Evolutionary conservation across 2,113 vertebrate species (phyloP).

Genomic region (Dicrurus megarhynchus): DNA sequence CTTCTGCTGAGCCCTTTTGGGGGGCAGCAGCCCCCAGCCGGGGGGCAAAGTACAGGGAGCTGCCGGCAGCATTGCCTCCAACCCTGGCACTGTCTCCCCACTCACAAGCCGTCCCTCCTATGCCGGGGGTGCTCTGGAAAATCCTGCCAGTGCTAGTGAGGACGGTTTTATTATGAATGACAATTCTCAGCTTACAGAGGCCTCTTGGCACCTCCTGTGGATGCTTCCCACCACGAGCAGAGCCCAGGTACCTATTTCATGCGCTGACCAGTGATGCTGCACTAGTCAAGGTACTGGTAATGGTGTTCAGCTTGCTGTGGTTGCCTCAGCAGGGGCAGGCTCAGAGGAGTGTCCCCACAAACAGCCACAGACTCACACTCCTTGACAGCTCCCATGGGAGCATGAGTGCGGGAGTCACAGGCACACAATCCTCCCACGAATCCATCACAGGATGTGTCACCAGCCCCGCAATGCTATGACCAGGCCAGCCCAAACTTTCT

Average conservation of each 20-base stretch:
- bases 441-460: not conserved
- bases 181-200: not conserved
- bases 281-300: not conserved
- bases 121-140: not conserved
- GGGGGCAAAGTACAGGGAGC: not conserved
- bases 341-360: not conserved
- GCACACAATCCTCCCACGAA: not conserved
- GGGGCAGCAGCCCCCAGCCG: not conserved
- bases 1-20: not conserved
- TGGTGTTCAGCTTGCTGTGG: not conserved
- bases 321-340: not conserved
- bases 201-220: not conserved
- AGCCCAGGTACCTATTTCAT: not conserved
- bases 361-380: fast-evolving
- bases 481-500: not conserved
- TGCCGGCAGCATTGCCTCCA: not conserved
- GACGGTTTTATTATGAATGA: not conserved
- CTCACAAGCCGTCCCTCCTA: not conserved
- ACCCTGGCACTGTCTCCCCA: not conserved
- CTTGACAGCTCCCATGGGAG: not conserved
- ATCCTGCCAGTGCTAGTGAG: not conserved
- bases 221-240: not conserved
- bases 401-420: not conserved
- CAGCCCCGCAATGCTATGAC: fast-evolving
- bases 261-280: not conserved